Evolutionary conservation across 2,113 vertebrate genomes (phyloP), one percentile per base, ranked within the genome.

Genomic region (Sakesphorus luctuosus): DNA sequence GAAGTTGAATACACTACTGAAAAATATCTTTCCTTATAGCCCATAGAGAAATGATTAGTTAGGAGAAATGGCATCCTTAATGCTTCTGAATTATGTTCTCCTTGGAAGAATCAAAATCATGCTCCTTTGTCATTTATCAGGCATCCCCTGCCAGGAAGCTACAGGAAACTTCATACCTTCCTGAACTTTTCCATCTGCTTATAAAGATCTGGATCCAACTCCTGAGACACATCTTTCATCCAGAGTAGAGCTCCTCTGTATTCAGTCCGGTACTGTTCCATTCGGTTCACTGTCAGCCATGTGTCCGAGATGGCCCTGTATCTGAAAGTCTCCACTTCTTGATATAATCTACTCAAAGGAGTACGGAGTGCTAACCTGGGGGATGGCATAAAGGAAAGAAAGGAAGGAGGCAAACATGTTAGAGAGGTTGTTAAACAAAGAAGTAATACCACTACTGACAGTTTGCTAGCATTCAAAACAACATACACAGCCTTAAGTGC

Each of bases 161-260:
- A 56, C 26, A 73, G 17, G 65, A 96, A 96, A 91, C 25, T 20
- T 59, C 98, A 36, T 97, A 99, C 99, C 99, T 99, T 99, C 76
- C 99, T 98, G 95, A 99, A 99, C 92, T 99, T 99, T 96, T 99
- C 99, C 99, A 99, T 99, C 97, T 99, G 99, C 81, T 99, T 99
- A 84, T 98, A 98, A 18, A 99, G 99, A 95, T 99, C 99, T 15
- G 99, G 99, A 95, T 99, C 99, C 68, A 99, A 98, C 94, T 99
- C 99, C 96, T 99, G 99, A 56, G 99, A 99, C n/a, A 99, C 98
- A 36, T 99, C 99, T 97, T 99, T 99, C 99, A 99, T 99, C 99
- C 99, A 99, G 7, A 99, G 98, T 6, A 99, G 97, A 1, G 99
- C 99, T 47, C 99, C 99, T 29, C 99, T 97, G 92, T 99, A 99